A percentile compares a stretch with the other conserved stretches of the same genome.
Conservation (phyloP, 2,888 invertebrate genomes). For the Hydrotaea cyrtoneurina region DNA sequence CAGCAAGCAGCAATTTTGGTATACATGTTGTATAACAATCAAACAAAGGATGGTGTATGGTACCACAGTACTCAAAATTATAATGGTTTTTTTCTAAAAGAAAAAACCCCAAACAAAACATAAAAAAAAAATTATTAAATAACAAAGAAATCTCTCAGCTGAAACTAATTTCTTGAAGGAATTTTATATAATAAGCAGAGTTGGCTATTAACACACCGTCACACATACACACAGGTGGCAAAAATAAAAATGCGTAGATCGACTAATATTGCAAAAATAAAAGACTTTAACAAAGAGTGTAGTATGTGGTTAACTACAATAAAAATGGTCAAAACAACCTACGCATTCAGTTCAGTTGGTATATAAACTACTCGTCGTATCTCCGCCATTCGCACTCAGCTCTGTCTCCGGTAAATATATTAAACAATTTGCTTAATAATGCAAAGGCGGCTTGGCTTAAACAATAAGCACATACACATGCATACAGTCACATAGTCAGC, state of each 20-base stretch:
- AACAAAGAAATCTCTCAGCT: slow-evolving; percentile 50
- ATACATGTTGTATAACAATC: too few relatives aligned
- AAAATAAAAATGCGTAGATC: slow-evolving; percentile 59
- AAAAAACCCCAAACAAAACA: background rate
- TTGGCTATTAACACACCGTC: background rate
- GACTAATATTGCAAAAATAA: slow-evolving; percentile 38
- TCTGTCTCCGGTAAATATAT: slow-evolving; percentile 33
- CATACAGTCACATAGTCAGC: background rate
- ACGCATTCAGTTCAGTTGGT: slow-evolving; percentile 42
- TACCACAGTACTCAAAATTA: too few relatives aligned
- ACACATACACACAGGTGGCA: background rate
- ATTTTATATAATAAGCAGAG: slow-evolving; percentile 43
- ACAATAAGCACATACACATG: slow-evolving; percentile 5
- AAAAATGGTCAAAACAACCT: slow-evolving; percentile 57
- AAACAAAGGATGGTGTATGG: too few relatives aligned
- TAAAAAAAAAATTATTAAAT: background rate
- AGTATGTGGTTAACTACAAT: slow-evolving; percentile 9
- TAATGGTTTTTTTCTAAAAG: background rate
- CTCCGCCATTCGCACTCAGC: background rate
- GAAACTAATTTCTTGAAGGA: slow-evolving; percentile 47
- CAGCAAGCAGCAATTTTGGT: too few relatives aligned
- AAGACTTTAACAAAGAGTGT: background rate
- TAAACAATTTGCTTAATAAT: slow-evolving; percentile 65
- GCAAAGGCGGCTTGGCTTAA: slow-evolving; percentile 67
- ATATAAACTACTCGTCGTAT: background rate